Conservation (phyloP, 2,888 invertebrate genomes). For the Eupithecia inturbata region DNA sequence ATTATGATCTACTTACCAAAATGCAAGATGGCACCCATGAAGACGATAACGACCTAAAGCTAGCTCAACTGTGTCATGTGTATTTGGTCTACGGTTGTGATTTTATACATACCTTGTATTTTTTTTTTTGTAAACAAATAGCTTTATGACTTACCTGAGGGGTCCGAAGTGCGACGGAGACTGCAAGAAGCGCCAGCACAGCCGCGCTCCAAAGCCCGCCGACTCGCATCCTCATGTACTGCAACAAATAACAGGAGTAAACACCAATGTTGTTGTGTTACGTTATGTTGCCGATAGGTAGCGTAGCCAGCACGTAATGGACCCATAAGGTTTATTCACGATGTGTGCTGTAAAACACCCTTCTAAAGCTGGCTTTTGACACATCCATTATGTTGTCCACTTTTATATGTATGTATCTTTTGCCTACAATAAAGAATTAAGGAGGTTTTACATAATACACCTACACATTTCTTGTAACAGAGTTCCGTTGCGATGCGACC, state of each 20-base stretch:
- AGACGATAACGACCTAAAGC: no score
- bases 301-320: no score
- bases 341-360: background rate
- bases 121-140: background rate
- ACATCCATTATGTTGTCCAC: background rate
- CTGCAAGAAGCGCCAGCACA: constrained; percentile 70
- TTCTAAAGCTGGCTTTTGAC: background rate
- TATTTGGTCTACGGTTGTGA: background rate
- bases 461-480: no score
- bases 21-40: no score
- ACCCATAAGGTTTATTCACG: no score
- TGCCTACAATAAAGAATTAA: no score
- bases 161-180: constrained; percentile 68
- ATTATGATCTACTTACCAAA: no score
- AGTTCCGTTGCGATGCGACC: no score
- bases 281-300: background rate
- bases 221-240: constrained; percentile 75
- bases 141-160: constrained; percentile 62
- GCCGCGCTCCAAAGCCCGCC: constrained; percentile 73
- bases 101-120: no score
- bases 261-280: background rate
- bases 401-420: background rate
- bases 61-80: no score
- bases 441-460: no score
- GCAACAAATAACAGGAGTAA: constrained; percentile 53